Evolutionary conservation across 2,888 invertebrate genomes (phyloP).

Genomic region (Chrysolina americana): DNA sequence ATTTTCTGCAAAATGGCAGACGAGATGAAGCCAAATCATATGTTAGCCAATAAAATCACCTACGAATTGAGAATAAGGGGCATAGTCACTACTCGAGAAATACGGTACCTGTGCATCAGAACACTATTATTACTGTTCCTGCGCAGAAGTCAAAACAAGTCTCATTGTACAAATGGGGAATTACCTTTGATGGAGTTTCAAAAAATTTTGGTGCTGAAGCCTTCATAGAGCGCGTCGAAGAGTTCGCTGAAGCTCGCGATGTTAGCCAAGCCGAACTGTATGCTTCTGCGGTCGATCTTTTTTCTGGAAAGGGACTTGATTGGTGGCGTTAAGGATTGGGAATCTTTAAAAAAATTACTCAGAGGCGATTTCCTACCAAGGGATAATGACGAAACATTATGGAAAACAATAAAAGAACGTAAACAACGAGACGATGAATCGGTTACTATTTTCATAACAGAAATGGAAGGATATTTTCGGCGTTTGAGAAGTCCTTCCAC

Average conservation of each 20-base stretch:
- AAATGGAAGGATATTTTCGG: not conserved
- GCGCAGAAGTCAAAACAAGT: not conserved
- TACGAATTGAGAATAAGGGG: too few relatives aligned
- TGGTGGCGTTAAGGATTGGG: not conserved
- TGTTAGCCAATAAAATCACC: too few relatives aligned
- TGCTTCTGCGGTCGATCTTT: not conserved
- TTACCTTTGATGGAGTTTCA: not conserved
- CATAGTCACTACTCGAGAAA: too few relatives aligned
- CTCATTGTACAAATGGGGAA: not conserved
- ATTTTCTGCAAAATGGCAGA: too few relatives aligned
- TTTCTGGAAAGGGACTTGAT: slow-evolving; percentile 1
- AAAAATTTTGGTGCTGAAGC: not conserved
- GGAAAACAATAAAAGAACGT: not conserved
- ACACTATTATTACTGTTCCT: not conserved
- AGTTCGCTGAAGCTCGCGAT: not conserved
- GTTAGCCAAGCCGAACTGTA: not conserved
- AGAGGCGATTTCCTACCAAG: not conserved
- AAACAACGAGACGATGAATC: not conserved
- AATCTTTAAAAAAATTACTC: not conserved
- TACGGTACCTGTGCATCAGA: not conserved
- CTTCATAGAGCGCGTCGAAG: not conserved
- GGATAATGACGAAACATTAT: not conserved
- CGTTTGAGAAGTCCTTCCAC: not conserved
- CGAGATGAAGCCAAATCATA: too few relatives aligned
- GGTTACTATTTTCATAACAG: not conserved